These are phyloP conservation scores for Acronicta leporina DNA, from an alignment of 2,888 invertebrate species.

Conservation along the genomic window DNA sequence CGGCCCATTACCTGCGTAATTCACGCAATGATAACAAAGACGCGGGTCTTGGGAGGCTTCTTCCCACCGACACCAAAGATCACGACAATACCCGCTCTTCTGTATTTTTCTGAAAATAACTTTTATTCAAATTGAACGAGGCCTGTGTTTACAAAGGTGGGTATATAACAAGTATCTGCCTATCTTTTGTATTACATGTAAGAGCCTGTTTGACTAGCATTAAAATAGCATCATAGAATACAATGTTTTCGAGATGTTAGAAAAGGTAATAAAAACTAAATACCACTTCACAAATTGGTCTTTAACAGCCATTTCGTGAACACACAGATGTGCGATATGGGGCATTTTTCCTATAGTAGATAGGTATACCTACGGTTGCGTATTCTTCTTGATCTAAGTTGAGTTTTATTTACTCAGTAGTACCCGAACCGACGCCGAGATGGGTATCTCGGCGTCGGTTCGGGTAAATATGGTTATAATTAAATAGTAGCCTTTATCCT, in stretches of 20 bases:
- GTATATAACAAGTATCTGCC: neutral
- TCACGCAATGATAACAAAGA: conserved; percentile 84
- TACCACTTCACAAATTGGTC: conserved; percentile 65
- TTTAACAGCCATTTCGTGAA: conserved; percentile 50
- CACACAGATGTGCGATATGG: conserved; percentile 46
- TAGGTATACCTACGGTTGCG: neutral
- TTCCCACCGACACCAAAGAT: conserved; percentile 47
- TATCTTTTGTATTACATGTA: conserved; percentile 18
- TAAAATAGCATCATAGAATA: neutral
- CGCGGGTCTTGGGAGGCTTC: conserved; percentile 49
- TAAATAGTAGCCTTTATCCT: too few relatives aligned
- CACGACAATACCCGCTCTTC: conserved; percentile 47
- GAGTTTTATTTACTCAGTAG: too few relatives aligned
- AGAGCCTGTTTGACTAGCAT: neutral
- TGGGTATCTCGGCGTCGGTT: too few relatives aligned
- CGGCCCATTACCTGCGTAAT: conserved; percentile 85
- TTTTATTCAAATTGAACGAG: conserved; percentile 35
- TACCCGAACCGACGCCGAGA: too few relatives aligned
- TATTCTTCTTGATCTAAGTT: neutral
- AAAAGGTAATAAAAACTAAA: conserved; percentile 50
- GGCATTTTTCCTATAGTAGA: conserved; percentile 38
- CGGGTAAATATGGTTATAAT: too few relatives aligned
- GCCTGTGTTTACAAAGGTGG: conserved; percentile 19
- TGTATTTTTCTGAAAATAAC: conserved; percentile 42
- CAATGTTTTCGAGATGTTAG: conserved; percentile 17